Evolutionary conservation across 2,888 invertebrate species (phyloP).

Genomic region (Callyntrura guangdongensis): DNA sequence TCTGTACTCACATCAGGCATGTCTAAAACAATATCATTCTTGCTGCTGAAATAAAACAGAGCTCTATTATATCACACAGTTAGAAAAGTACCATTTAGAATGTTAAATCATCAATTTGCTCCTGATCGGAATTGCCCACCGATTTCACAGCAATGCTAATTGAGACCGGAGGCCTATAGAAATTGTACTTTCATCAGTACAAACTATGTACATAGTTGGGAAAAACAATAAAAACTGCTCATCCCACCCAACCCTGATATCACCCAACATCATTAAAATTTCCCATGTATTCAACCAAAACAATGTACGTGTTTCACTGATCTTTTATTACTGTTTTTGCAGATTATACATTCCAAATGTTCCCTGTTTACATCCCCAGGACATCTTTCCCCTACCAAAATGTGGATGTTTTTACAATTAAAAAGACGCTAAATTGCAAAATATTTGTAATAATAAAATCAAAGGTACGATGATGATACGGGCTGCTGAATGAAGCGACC

Average conservation of each 20-base stretch:
- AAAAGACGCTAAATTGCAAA: slow-evolving; percentile 56
- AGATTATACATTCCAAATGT: not conserved
- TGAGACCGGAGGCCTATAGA: slow-evolving; percentile 23
- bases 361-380: not conserved
- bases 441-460: slow-evolving; percentile 24
- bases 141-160: slow-evolving; percentile 48
- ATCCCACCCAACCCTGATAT: not conserved
- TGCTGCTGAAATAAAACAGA: too few relatives aligned
- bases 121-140: slow-evolving; percentile 17
- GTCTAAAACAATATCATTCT: too few relatives aligned
- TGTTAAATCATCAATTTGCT: not conserved
- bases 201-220: not conserved
- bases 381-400: not conserved
- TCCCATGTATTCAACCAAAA: not conserved
- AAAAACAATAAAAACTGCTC: not conserved
- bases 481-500: too few relatives aligned
- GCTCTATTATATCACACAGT: too few relatives aligned
- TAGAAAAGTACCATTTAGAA: too few relatives aligned
- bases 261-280: too few relatives aligned
- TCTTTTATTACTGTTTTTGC: not conserved
- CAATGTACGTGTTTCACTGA: not conserved
- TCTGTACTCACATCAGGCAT: too few relatives aligned
- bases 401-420: slow-evolving; percentile 29
- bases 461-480: not conserved
- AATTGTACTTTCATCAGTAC: not conserved